A percentile compares a stretch with the other conserved stretches of the same genome.
Conservation (phyloP, 1,140 invertebrate species). For the Drosophila insularis region DNA sequence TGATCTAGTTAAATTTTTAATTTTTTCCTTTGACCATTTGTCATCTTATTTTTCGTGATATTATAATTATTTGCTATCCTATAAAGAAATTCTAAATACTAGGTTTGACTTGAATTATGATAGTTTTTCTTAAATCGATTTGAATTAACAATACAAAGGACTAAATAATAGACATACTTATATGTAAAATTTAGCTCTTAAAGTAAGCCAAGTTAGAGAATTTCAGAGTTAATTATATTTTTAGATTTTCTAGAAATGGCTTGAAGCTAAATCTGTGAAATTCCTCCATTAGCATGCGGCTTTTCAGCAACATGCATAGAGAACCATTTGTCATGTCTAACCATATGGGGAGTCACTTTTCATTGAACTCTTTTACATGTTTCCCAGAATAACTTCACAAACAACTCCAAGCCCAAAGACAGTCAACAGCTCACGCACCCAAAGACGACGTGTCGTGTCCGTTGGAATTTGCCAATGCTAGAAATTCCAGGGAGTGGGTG, state of each 20-base stretch:
- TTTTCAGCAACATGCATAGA: conserved; percentile 16
- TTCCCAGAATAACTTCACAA: conserved; percentile 50
- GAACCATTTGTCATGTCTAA: conserved; percentile 51
- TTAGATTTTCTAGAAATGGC: neutral
- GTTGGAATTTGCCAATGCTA: conserved; percentile 20
- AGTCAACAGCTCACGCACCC: conserved; percentile 21
- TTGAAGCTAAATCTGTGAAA: neutral
- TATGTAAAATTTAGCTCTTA: too few species aligned
- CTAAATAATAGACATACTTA: too few species aligned
- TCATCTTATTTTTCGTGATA: too few species aligned
- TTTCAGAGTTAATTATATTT: neutral
- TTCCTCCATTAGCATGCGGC: conserved; percentile 33
- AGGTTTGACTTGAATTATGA: too few species aligned
- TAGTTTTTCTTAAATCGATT: too few species aligned
- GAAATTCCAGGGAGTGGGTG: conserved; percentile 37
- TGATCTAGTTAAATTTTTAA: too few species aligned
- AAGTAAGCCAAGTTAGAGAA: too few species aligned
- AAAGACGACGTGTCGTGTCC: conserved; percentile 11
- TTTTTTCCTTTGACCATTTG: too few species aligned
- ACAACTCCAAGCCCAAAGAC: conserved; percentile 12
- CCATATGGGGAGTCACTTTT: conserved; percentile 38
- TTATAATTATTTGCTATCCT: too few species aligned
- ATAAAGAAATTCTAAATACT: too few species aligned
- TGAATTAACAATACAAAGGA: too few species aligned
- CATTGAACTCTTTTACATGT: conserved; percentile 21